These are phyloP conservation scores for Drosophila pectinifera DNA, from an alignment of 1,140 invertebrate genomes.

Conservation along the genomic window DNA sequence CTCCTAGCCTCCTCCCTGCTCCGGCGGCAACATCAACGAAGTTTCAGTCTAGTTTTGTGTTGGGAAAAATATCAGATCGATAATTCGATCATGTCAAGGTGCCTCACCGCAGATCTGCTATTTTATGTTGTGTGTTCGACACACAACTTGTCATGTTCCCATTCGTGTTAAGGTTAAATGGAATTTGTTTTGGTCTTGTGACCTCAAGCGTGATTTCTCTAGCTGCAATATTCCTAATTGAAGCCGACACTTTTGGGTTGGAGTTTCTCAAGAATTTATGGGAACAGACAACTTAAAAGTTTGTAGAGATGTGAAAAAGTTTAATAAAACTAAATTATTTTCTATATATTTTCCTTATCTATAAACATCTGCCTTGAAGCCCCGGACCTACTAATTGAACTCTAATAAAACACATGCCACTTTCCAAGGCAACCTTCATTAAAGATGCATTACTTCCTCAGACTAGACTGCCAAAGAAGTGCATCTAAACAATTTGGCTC, in stretches of 20 bases:
- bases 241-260: constrained; percentile 44
- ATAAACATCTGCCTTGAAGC: background rate
- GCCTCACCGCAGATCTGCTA: constrained; percentile 32
- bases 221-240: constrained; percentile 44
- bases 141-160: constrained; percentile 60
- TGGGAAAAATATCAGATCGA: constrained; percentile 50
- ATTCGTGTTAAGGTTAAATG: constrained; percentile 65
- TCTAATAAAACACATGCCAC: constrained; percentile 42
- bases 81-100: constrained; percentile 74
- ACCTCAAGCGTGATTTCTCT: constrained; percentile 25
- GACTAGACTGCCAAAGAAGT: constrained; percentile 22
- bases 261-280: constrained; percentile 23
- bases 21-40: constrained; percentile 60
- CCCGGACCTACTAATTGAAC: constrained; percentile 5
- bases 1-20: background rate
- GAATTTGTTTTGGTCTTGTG: constrained; percentile 53
- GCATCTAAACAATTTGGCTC: constrained; percentile 49
- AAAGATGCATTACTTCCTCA: constrained; percentile 46
- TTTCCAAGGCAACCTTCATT: constrained; percentile 27
- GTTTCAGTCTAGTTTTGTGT: constrained; percentile 43
- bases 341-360: background rate
- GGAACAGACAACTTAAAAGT: background rate
- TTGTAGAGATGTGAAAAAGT: no score
- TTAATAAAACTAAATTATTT: background rate
- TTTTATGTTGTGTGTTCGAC: constrained; percentile 35